Evolutionary conservation across 2,113 vertebrate genomes (phyloP).

Genomic region (Polypterus bichir): DNA sequence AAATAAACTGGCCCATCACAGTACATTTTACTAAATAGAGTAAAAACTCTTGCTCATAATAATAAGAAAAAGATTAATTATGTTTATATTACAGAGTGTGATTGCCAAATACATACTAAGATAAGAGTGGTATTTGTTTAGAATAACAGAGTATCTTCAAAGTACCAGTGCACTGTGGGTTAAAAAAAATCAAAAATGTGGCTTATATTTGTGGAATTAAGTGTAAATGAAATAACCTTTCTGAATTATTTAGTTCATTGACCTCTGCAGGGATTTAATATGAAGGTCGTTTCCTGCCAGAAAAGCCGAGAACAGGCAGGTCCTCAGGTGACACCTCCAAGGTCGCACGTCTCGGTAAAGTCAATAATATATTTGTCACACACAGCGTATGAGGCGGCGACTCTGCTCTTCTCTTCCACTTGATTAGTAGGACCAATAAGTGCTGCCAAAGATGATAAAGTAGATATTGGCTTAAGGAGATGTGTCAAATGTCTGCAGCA

Average conservation of each 20-base stretch:
- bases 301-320: slow-evolving; percentile 40
- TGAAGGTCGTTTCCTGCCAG: slow-evolving; percentile 63
- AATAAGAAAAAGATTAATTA: too few relatives aligned
- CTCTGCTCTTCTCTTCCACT: slow-evolving; percentile 44
- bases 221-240: slow-evolving; percentile 54
- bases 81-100: too few relatives aligned
- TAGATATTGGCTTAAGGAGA: slow-evolving; percentile 57
- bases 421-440: slow-evolving; percentile 66
- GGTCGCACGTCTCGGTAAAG: slow-evolving; percentile 48
- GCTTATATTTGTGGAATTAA: slow-evolving; percentile 29
- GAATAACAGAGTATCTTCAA: too few relatives aligned
- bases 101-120: too few relatives aligned
- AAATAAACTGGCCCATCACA: too few relatives aligned
- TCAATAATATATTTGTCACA: slow-evolving; percentile 68
- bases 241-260: slow-evolving; percentile 74
- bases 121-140: too few relatives aligned
- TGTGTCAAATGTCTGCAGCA: slow-evolving; percentile 57
- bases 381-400: slow-evolving; percentile 38
- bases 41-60: too few relatives aligned
- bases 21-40: too few relatives aligned
- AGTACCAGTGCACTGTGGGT: too few relatives aligned
- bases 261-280: slow-evolving; percentile 62
- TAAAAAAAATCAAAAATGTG: too few relatives aligned
- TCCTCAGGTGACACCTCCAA: slow-evolving; percentile 62
- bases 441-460: slow-evolving; percentile 61